These are phyloP conservation scores for Metaphire vulgaris DNA, from an alignment of 1,140 invertebrate genomes.

Conservation along the genomic window DNA sequence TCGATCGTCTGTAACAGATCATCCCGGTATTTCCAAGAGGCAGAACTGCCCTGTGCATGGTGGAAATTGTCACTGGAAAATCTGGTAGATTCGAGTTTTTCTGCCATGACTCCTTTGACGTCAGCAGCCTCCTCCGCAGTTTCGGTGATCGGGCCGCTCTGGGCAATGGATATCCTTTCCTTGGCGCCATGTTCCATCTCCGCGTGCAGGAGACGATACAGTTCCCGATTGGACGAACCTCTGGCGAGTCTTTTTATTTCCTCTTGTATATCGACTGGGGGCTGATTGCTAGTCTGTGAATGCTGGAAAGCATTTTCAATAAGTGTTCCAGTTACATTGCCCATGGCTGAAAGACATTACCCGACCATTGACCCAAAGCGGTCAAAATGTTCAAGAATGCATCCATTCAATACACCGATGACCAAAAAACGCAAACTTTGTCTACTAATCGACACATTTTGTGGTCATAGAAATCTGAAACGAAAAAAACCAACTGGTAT, in stretches of 20 bases:
- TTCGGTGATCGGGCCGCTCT: too few species aligned
- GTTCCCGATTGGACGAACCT: background rate
- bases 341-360: background rate
- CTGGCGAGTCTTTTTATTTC: background rate
- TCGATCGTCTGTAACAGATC: too few species aligned
- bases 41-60: background rate
- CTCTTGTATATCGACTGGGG: background rate
- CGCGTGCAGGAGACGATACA: background rate
- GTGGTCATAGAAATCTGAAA: too few species aligned
- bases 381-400: background rate
- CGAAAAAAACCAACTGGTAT: too few species aligned
- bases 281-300: background rate
- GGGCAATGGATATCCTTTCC: background rate
- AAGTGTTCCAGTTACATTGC: background rate
- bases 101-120: too few species aligned
- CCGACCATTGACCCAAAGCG: background rate
- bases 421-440: too few species aligned
- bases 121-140: too few species aligned
- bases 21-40: background rate
- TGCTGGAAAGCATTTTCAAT: background rate
- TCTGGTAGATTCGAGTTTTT: too few species aligned
- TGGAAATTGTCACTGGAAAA: too few species aligned
- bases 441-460: too few species aligned
- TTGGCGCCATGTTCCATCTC: background rate
- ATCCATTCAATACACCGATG: too few species aligned